Evolutionary conservation across 2,113 vertebrate species (phyloP).

Genomic region (Rattus rattus): DNA sequence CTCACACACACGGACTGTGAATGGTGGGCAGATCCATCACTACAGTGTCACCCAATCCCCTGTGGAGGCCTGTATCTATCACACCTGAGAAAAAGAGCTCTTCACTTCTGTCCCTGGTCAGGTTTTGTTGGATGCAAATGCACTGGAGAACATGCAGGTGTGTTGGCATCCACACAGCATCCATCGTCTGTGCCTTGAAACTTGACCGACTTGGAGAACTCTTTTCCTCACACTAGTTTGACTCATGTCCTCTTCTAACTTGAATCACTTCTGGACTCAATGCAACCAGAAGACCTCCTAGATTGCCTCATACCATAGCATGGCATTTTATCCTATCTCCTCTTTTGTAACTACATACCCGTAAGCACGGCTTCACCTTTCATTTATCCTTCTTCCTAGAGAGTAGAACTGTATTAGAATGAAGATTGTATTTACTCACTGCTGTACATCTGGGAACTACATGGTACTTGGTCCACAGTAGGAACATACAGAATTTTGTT

Average conservation of each 20-base stretch:
- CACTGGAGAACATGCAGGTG: rapidly evolving
- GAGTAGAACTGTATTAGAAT: background rate
- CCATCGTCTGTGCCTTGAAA: background rate
- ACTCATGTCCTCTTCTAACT: background rate
- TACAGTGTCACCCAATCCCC: rapidly evolving
- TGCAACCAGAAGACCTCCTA: background rate
- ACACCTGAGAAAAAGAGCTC: no score
- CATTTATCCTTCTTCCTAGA: background rate
- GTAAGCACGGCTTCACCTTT: background rate
- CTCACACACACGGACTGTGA: rapidly evolving
- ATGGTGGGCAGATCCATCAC: no score
- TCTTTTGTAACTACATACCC: background rate
- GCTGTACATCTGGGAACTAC: background rate
- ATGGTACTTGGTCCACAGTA: background rate
- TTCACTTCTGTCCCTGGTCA: background rate
- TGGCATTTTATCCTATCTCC: background rate
- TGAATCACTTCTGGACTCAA: no score
- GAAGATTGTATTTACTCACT: background rate
- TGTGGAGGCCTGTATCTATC: rapidly evolving
- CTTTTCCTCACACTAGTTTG: rapidly evolving
- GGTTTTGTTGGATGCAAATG: background rate
- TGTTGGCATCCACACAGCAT: background rate
- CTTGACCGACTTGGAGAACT: no score
- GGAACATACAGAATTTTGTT: background rate
- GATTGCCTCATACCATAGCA: rapidly evolving